Percentiles rank a stretch among this genome's conserved stretches.
Evolutionary conservation across 1,140 invertebrate species (phyloP).

Genomic region (Muscidifurax raptorellus): DNA sequence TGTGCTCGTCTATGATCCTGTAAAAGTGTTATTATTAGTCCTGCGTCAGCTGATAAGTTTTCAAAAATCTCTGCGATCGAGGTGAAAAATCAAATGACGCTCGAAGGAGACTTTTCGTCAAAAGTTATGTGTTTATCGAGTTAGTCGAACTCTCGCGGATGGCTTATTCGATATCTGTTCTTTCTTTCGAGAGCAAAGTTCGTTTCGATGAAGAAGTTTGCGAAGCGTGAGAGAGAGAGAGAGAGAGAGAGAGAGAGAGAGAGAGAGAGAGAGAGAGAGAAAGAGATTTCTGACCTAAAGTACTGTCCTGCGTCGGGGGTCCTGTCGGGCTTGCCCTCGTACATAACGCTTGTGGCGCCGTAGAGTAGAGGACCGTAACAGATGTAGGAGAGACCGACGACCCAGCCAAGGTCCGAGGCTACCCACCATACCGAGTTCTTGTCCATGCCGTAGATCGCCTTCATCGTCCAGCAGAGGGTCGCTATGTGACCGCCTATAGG

Average conservation of each 20-base stretch:
- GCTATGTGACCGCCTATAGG: slow-evolving; percentile 92
- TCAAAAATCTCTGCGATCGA: too few relatives aligned
- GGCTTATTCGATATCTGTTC: not conserved
- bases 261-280: not conserved
- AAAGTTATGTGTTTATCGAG: too few relatives aligned
- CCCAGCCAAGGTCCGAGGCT: slow-evolving; percentile 94
- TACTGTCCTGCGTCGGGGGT: slow-evolving; percentile 94
- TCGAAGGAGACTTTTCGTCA: too few relatives aligned
- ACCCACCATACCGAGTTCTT: slow-evolving; percentile 93
- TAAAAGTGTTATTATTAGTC: slow-evolving; percentile 45
- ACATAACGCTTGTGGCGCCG: slow-evolving; percentile 90
- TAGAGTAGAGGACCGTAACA: slow-evolving; percentile 91
- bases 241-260: not conserved
- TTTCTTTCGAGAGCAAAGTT: not conserved
- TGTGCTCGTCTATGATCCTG: slow-evolving; percentile 91
- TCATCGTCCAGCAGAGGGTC: slow-evolving; percentile 89
- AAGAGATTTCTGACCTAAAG: slow-evolving; percentile 79
- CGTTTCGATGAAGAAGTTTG: not conserved
- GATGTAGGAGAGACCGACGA: slow-evolving; percentile 95
- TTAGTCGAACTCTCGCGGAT: too few relatives aligned
- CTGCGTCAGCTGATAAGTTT: not conserved
- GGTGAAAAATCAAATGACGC: too few relatives aligned
- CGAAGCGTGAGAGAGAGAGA: not conserved
- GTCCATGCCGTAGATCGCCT: slow-evolving; percentile 87
- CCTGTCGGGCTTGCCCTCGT: slow-evolving; percentile 95